These are phyloP conservation scores for Thalassoma bifasciatum DNA, from an alignment of 2,113 vertebrate genomes.

Conservation along the genomic window DNA sequence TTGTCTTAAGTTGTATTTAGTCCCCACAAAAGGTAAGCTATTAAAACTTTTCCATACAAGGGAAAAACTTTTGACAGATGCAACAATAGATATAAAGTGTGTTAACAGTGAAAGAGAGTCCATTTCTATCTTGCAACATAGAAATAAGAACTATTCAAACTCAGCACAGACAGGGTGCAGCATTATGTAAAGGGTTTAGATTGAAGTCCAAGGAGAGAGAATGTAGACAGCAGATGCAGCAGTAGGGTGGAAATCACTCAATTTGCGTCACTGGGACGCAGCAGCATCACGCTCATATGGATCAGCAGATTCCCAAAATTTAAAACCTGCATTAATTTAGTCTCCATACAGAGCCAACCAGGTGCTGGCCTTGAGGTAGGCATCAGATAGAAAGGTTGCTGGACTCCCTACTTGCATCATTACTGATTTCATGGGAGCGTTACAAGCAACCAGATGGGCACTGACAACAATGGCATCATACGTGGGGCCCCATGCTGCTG, in stretches of 20 bases:
- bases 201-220: not conserved
- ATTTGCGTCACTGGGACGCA: no score
- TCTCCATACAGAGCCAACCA: slow-evolving; percentile 2
- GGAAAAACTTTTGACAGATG: no score
- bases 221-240: not conserved
- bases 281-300: not conserved
- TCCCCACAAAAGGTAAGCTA: no score
- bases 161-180: no score
- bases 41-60: no score
- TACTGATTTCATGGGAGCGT: slow-evolving; percentile 70
- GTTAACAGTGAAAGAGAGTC: no score
- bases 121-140: no score
- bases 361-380: slow-evolving; percentile 46
- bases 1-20: not conserved
- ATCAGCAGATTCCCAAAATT: slow-evolving; percentile 3
- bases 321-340: not conserved
- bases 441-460: slow-evolving; percentile 80
- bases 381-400: slow-evolving; percentile 38
- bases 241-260: not conserved
- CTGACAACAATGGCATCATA: slow-evolving; percentile 77
- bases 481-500: slow-evolving; percentile 67
- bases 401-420: slow-evolving; percentile 71
- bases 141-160: no score
- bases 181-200: no score
- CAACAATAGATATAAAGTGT: no score